These are phyloP conservation scores for Drosophila santomea DNA, from an alignment of 1,140 invertebrate species.

Conservation along the genomic window DNA sequence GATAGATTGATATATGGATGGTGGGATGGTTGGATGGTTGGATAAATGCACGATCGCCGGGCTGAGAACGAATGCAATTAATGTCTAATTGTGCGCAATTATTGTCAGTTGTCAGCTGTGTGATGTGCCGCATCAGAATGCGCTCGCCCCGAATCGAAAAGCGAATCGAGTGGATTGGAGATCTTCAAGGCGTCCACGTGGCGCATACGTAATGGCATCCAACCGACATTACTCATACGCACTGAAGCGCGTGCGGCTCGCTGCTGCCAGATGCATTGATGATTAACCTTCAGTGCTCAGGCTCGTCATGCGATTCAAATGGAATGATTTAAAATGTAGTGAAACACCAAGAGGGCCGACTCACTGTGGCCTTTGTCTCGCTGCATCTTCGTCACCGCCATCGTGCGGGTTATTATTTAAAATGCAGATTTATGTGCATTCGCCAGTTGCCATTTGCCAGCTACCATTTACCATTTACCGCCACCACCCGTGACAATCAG, in stretches of 20 bases:
- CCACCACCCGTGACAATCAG: conserved; percentile 70
- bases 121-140: conserved; percentile 42
- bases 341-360: conserved; percentile 26
- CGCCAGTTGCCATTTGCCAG: conserved; percentile 34
- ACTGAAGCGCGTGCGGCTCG: conserved; percentile 41
- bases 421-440: conserved; percentile 82
- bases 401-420: conserved; percentile 69
- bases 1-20: conserved; percentile 20
- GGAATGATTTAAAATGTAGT: conserved; percentile 28
- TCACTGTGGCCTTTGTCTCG: conserved; percentile 56
- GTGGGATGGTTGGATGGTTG: conserved; percentile 3
- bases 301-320: conserved; percentile 19
- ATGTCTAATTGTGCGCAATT: conserved; percentile 81
- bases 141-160: conserved; percentile 11
- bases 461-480: conserved; percentile 26
- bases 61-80: conserved; percentile 76
- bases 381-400: conserved; percentile 1
- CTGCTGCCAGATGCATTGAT: conserved; percentile 34
- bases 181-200: conserved; percentile 64
- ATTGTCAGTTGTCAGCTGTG: conserved; percentile 56
- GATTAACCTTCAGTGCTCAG: conserved; percentile 71
- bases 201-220: conserved; percentile 63
- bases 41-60: conserved; percentile 54
- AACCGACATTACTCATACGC: conserved; percentile 72
- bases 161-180: conserved; percentile 5